These are phyloP conservation scores for Odontomachus brunneus DNA, from an alignment of 1,140 invertebrate genomes.

Conservation along the genomic window DNA sequence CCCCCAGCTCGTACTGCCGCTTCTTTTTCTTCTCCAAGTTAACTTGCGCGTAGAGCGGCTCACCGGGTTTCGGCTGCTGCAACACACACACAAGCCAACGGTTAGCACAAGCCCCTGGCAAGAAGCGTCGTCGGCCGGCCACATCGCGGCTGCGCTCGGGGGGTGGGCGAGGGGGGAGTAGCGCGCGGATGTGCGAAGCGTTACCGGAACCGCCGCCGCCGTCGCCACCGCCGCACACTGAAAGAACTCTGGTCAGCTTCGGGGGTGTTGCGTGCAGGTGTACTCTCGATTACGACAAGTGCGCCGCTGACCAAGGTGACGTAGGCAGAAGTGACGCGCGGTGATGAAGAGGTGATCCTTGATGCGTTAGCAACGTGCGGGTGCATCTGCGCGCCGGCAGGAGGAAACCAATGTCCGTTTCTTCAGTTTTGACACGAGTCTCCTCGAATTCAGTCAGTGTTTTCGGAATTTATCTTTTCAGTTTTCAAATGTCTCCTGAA, in stretches of 20 bases:
- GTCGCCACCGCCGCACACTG: too few species aligned
- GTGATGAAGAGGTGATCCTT: too few species aligned
- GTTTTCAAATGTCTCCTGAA: too few species aligned
- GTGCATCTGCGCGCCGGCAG: too few species aligned
- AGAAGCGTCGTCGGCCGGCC: conserved; percentile 13
- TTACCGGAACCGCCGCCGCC: conserved; percentile 6
- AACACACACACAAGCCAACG: conserved; percentile 85
- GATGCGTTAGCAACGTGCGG: too few species aligned
- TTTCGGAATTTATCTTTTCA: too few species aligned
- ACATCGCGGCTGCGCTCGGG: conserved; percentile 41
- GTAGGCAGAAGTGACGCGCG: too few species aligned
- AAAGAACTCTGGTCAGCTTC: conserved; percentile 52
- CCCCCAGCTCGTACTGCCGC: conserved; percentile 86
- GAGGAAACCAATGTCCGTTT: too few species aligned
- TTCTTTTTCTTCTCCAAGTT: conserved; percentile 92
- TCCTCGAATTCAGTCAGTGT: too few species aligned
- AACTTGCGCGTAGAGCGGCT: conserved; percentile 93
- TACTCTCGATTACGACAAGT: conserved; percentile 25
- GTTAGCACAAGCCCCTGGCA: conserved; percentile 70
- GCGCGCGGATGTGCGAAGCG: conserved; percentile 16
- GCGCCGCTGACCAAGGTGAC: too few species aligned
- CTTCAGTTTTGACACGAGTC: too few species aligned
- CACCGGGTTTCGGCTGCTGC: conserved; percentile 88
- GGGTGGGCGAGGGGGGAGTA: conserved; percentile 66
- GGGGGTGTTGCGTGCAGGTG: conserved; percentile 22